phyloP scores from a whole-genome alignment of 1,140 invertebrate species.

The Caenorhabditis elegans region DNA sequence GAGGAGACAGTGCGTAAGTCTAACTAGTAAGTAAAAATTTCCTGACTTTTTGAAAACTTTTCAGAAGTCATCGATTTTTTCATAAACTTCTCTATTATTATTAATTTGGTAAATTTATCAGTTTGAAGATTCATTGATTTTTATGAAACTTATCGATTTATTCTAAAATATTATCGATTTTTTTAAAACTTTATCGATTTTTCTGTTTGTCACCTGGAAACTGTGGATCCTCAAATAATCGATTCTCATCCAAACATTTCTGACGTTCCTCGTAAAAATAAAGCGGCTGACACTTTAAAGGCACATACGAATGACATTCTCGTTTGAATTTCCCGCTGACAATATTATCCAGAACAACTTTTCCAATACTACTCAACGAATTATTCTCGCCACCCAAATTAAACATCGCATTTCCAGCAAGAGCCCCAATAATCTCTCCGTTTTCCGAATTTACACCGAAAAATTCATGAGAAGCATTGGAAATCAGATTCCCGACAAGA shows the following conservation, averaged over 20 bases:
- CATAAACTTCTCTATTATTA: too few species aligned
- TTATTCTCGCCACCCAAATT: slow-evolving; percentile 57
- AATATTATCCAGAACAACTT: slow-evolving; percentile 60
- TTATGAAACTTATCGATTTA: too few species aligned
- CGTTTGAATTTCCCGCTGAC: slow-evolving; percentile 59
- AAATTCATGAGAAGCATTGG: slow-evolving; percentile 48
- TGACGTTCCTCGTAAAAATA: slow-evolving; percentile 57
- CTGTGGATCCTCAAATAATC: slow-evolving; percentile 75
- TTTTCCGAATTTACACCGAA: slow-evolving; percentile 54
- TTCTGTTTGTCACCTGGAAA: slow-evolving; percentile 70
- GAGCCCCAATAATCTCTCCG: slow-evolving; percentile 57
- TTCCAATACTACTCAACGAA: slow-evolving; percentile 55
- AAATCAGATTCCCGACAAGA: slow-evolving; percentile 46
- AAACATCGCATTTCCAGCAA: slow-evolving; percentile 60
- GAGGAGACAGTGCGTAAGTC: too few species aligned
- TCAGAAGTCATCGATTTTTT: too few species aligned
- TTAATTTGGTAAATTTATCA: too few species aligned
- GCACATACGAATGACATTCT: slow-evolving; percentile 39
- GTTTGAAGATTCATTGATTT: too few species aligned
- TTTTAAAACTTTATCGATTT: too few species aligned
- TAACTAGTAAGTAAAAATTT: too few species aligned
- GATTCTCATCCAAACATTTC: slow-evolving; percentile 68
- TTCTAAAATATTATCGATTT: too few species aligned
- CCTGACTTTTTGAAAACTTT: too few species aligned
- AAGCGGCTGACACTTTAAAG: slow-evolving; percentile 73